phyloP scores from a whole-genome alignment of 2,113 vertebrate species.

The Scortum barcoo region DNA sequence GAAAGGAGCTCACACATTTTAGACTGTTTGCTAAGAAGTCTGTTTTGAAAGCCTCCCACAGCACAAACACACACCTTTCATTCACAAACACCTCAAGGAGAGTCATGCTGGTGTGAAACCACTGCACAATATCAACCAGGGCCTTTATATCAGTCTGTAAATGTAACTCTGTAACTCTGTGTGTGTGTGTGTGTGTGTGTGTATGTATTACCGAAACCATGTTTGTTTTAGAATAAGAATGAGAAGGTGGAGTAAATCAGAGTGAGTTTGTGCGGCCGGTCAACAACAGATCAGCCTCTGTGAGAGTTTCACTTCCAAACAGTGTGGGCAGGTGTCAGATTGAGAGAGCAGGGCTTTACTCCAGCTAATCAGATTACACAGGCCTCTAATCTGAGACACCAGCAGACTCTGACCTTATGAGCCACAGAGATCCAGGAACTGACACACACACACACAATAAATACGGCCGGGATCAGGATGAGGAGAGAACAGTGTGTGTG shows the following conservation, averaged over 20 bases:
- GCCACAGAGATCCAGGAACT: not conserved
- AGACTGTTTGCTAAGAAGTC: not conserved
- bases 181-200: not conserved
- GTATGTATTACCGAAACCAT: not conserved
- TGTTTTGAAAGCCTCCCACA: not conserved
- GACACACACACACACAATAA: not conserved
- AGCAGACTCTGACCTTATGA: constrained; percentile 25
- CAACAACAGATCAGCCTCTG: not conserved
- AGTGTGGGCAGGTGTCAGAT: not conserved
- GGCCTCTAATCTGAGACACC: constrained; percentile 55
- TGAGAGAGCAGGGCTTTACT: constrained; percentile 28
- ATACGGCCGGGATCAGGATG: not conserved
- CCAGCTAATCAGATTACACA: constrained; percentile 61
- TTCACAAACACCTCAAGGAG: not conserved
- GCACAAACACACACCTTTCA: constrained; percentile 7
- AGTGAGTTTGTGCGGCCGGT: not conserved
- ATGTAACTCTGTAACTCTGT: no score
- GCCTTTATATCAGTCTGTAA: not conserved
- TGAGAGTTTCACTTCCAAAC: constrained; percentile 16
- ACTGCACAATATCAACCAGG: not conserved
- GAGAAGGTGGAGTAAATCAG: not conserved
- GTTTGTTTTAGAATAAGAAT: not conserved
- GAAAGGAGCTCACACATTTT: not conserved
- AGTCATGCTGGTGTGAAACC: not conserved
- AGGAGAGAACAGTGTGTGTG: not conserved